These are phyloP conservation scores for Augochlorella aurata DNA, from an alignment of 2,888 invertebrate genomes.

Conservation along the genomic window DNA sequence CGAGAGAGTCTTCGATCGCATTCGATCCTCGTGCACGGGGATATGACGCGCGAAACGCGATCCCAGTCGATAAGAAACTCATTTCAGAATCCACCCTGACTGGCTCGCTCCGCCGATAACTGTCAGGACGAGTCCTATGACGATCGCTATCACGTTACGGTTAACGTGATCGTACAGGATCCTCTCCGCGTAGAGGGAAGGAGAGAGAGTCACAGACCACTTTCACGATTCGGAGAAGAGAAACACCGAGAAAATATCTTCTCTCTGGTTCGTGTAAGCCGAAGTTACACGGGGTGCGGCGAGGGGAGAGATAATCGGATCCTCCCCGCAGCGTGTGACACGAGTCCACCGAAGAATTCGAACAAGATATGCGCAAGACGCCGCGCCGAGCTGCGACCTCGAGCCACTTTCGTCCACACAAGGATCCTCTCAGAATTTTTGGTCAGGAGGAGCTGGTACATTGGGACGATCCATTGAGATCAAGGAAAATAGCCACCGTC, in stretches of 20 bases:
- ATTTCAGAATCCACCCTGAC: constrained; percentile 9
- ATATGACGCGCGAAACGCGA: background rate
- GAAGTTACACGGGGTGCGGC: constrained; percentile 43
- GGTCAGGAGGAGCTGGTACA: background rate
- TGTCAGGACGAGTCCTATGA: background rate
- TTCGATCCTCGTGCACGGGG: background rate
- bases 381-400: constrained; percentile 25
- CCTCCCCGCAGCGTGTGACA: constrained; percentile 52
- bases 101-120: background rate
- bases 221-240: constrained; percentile 18
- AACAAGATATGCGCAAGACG: constrained; percentile 45
- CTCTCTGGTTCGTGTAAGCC: background rate
- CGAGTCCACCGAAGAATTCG: constrained; percentile 48
- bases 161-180: constrained; percentile 7
- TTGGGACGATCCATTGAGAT: background rate
- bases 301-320: constrained; percentile 14
- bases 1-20: background rate
- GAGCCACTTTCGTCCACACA: constrained; percentile 32
- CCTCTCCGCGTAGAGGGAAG: constrained; percentile 1
- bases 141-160: background rate
- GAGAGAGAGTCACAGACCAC: background rate
- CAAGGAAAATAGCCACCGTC: background rate
- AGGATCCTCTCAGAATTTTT: background rate
- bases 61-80: constrained; percentile 32
- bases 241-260: background rate